Conservation (phyloP, 2,113 vertebrate species). For the Entomyzon cyanotis region DNA sequence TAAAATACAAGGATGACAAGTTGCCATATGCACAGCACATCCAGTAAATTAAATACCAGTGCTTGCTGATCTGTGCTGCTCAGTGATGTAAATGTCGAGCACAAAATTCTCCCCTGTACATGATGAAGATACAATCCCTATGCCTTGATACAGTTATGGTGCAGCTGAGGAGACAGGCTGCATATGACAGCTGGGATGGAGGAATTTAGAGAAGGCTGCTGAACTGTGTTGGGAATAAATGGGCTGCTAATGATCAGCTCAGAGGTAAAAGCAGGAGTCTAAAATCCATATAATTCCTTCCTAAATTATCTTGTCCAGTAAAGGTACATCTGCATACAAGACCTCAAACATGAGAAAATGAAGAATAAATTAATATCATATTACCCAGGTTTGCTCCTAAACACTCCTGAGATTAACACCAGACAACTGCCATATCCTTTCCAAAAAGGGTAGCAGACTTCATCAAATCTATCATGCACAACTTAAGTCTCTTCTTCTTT, state of each 20-base stretch:
- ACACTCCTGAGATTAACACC: not conserved
- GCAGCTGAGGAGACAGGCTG: not conserved
- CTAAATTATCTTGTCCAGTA: not conserved
- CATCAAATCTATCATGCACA: fast-evolving
- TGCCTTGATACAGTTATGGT: not conserved
- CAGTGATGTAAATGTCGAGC: not conserved
- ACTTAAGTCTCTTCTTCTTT: not conserved
- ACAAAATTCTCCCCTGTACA: not conserved
- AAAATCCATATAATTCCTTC: not conserved
- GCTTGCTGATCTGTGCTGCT: not conserved
- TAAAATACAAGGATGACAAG: not conserved
- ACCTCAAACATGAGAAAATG: not conserved
- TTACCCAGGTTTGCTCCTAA: not conserved
- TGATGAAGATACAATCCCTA: not conserved
- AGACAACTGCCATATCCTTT: not conserved
- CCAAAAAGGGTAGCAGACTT: not conserved
- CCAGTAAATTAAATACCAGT: not conserved
- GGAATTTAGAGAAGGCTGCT: not conserved
- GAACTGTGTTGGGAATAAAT: not conserved
- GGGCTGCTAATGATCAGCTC: not conserved
- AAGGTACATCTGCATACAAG: not conserved
- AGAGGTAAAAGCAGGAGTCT: not conserved
- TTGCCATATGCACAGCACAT: not conserved
- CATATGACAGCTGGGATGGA: not conserved
- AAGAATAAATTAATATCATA: not conserved